Evolutionary conservation across 2,113 vertebrate species (phyloP).

Genomic region (Falcunculus frontatus): DNA sequence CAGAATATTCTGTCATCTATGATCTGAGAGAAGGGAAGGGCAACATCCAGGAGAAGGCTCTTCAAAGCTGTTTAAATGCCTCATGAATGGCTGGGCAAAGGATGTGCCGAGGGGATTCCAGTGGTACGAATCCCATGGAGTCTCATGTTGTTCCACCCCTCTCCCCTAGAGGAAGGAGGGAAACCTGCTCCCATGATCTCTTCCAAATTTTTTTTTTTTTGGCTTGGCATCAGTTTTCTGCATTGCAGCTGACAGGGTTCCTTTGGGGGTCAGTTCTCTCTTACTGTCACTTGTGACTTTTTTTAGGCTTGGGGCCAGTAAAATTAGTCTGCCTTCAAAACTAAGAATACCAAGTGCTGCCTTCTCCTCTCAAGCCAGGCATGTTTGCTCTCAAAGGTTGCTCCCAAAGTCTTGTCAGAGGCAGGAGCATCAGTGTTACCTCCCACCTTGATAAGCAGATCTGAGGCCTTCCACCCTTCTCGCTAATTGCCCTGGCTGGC

Average conservation of each 20-base stretch:
- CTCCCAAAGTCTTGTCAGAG: neutral
- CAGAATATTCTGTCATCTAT: neutral
- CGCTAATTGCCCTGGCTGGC: neutral
- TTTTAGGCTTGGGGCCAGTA: neutral
- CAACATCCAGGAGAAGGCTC: neutral
- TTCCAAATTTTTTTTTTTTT: neutral
- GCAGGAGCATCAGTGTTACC: neutral
- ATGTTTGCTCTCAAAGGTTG: neutral
- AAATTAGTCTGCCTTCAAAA: neutral
- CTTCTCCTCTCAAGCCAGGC: neutral
- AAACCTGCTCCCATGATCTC: neutral
- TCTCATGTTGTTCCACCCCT: neutral
- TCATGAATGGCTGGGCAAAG: neutral
- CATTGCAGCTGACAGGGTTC: neutral
- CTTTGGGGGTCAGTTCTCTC: neutral
- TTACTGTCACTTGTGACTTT: neutral
- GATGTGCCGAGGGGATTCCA: neutral
- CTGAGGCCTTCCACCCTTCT: neutral
- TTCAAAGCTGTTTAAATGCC: neutral
- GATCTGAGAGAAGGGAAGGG: neutral
- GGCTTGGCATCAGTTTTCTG: neutral
- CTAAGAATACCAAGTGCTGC: neutral
- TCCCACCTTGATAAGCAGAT: neutral
- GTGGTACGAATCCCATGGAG: fast-evolving
- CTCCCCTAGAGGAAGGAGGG: neutral